A percentile compares a stretch with the other conserved stretches of the same genome.
phyloP scores from a whole-genome alignment of 2,888 invertebrate genomes.

The Eueremaeus valkanovi region DNA sequence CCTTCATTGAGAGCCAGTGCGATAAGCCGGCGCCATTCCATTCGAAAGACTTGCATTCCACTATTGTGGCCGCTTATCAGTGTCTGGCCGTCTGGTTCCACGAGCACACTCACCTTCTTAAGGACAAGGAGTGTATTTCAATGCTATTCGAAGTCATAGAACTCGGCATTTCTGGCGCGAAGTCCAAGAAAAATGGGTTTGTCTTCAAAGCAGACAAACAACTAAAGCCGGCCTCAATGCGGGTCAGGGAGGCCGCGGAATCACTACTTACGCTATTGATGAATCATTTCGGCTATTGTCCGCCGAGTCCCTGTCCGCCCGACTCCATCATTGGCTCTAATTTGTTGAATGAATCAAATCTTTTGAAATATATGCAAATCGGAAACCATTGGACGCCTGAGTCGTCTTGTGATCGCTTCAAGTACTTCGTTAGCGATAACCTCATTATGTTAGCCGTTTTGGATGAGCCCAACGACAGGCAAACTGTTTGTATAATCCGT shows the following conservation, averaged over 20 bases:
- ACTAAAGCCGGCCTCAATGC: constrained; percentile 91
- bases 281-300: constrained; percentile 62
- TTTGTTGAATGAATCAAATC: constrained; percentile 77
- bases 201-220: constrained; percentile 89
- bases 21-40: constrained; percentile 88
- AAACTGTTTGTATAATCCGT: constrained; percentile 61
- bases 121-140: constrained; percentile 85
- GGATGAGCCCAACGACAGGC: constrained; percentile 58
- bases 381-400: constrained; percentile 57
- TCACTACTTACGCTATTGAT: constrained; percentile 54
- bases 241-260: constrained; percentile 96
- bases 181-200: constrained; percentile 57
- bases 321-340: constrained; percentile 70
- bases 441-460: constrained; percentile 79
- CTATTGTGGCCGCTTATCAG: constrained; percentile 67
- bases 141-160: constrained; percentile 95
- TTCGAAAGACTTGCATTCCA: constrained; percentile 86
- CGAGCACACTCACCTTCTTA: constrained; percentile 80
- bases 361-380: constrained; percentile 67
- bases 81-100: constrained; percentile 73
- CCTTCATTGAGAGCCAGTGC: constrained; percentile 94
- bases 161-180: constrained; percentile 92
- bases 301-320: constrained; percentile 73
- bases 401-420: constrained; percentile 62
- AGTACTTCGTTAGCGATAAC: constrained; percentile 88